Percentiles rank a stretch among this genome's conserved stretches.
Conservation (phyloP, 2,113 vertebrate genomes). For the Sapajus apella region DNA sequence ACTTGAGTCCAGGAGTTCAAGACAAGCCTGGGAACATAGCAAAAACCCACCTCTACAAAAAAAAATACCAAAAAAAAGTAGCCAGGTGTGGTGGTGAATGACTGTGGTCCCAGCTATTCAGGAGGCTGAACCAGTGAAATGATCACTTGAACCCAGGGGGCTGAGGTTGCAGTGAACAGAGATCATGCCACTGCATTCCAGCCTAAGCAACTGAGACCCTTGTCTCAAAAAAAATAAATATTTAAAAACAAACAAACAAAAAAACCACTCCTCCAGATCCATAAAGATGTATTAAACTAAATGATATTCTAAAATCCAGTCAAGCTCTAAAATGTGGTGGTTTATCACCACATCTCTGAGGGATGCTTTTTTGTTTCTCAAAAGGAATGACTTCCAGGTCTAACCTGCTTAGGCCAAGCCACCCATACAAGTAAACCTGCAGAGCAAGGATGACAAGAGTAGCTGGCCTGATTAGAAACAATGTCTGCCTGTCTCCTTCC, state of each 20-base stretch:
- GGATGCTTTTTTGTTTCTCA: neutral
- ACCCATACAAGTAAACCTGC: neutral
- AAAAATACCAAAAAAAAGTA: too few species aligned
- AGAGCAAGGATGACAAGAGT: neutral
- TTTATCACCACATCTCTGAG: neutral
- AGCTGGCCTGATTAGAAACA: constrained; percentile 46
- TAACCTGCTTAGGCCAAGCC: neutral
- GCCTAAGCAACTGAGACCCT: too few species aligned
- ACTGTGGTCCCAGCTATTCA: too few species aligned
- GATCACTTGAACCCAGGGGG: too few species aligned
- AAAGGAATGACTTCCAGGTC: neutral
- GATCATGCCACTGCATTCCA: too few species aligned
- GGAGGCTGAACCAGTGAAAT: too few species aligned
- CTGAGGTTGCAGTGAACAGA: too few species aligned
- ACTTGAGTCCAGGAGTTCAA: too few species aligned
- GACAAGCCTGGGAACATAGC: too few species aligned
- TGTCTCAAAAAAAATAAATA: too few species aligned
- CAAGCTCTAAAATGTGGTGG: neutral
- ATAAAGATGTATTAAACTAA: neutral
- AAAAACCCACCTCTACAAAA: too few species aligned
- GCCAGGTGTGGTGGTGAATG: too few species aligned
- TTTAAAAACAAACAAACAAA: neutral
- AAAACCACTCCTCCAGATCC: neutral
- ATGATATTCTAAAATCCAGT: neutral
- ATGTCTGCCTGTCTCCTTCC: neutral